A percentile compares a stretch with the other conserved stretches of the same genome.
phyloP scores from a whole-genome alignment of 2,888 invertebrate genomes.

The Lycocerus yunnanus region DNA sequence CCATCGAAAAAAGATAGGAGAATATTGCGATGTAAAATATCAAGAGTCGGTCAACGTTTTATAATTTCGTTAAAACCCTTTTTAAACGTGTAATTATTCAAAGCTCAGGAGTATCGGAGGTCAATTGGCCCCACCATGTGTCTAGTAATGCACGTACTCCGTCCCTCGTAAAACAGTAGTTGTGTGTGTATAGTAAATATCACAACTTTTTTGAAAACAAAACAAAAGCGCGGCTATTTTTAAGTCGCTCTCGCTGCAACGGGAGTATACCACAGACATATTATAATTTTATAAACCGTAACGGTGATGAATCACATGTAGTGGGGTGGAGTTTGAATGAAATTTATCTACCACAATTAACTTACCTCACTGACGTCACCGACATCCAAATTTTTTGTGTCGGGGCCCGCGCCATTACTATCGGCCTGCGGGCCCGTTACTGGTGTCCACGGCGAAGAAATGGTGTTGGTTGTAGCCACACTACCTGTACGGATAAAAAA shows the following conservation, averaged over 20 bases:
- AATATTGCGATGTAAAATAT: no score
- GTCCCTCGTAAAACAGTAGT: no score
- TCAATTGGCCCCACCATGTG: not conserved
- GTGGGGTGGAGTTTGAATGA: not conserved
- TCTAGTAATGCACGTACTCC: not conserved
- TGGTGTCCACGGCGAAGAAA: slow-evolving; percentile 96
- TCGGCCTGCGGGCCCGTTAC: slow-evolving; percentile 87
- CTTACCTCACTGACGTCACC: slow-evolving; percentile 89
- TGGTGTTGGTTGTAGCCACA: slow-evolving; percentile 83
- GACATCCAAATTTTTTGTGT: slow-evolving; percentile 89
- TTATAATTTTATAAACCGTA: not conserved
- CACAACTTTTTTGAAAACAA: not conserved
- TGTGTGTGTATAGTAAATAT: not conserved
- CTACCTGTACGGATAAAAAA: slow-evolving; percentile 58
- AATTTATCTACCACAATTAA: slow-evolving; percentile 35
- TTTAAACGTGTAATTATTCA: not conserved
- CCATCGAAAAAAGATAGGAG: no score
- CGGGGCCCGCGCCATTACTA: slow-evolving; percentile 90
- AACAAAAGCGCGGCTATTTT: not conserved
- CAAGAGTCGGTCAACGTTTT: not conserved
- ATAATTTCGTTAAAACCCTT: not conserved
- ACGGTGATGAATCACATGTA: not conserved
- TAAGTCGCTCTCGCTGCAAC: not conserved
- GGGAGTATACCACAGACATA: not conserved
- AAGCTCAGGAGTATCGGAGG: not conserved